Conservation (phyloP, 30 jellyfish, hydroid and myxozoan genomes). For the Turritopsis dohrnii region DNA sequence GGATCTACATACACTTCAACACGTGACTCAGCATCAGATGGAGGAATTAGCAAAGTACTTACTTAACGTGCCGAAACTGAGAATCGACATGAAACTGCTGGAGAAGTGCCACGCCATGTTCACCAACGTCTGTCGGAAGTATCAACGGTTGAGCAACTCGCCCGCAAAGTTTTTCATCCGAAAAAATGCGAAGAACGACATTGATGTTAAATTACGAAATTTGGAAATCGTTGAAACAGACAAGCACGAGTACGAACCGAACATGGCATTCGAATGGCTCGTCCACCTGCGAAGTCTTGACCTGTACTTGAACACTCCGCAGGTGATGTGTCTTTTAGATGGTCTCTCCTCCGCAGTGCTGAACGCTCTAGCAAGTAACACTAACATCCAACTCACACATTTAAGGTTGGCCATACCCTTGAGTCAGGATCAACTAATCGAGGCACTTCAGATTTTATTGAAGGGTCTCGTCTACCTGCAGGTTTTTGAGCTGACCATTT, state of each 20-base stretch:
- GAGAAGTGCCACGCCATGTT: neutral
- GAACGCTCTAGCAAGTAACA: neutral
- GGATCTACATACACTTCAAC: constrained; percentile 22
- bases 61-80: neutral
- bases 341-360: neutral
- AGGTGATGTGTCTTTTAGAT: neutral
- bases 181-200: neutral
- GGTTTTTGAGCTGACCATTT: neutral
- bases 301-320: neutral
- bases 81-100: neutral
- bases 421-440: neutral
- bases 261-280: constrained; percentile 6
- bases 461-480: neutral
- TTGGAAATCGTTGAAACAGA: neutral
- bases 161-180: neutral
- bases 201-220: neutral
- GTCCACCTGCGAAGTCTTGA: neutral
- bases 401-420: neutral
- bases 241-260: neutral
- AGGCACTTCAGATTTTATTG: constrained; percentile 1
- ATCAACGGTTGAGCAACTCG: neutral
- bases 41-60: neutral
- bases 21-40: constrained; percentile 2
- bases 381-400: constrained; percentile 1
- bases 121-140: neutral